Evolutionary conservation across 2,797 vertebrate species (phyloP), one percentile per base, ranked within the genome.

Genomic region (Gallinago nigripennis): DNA sequence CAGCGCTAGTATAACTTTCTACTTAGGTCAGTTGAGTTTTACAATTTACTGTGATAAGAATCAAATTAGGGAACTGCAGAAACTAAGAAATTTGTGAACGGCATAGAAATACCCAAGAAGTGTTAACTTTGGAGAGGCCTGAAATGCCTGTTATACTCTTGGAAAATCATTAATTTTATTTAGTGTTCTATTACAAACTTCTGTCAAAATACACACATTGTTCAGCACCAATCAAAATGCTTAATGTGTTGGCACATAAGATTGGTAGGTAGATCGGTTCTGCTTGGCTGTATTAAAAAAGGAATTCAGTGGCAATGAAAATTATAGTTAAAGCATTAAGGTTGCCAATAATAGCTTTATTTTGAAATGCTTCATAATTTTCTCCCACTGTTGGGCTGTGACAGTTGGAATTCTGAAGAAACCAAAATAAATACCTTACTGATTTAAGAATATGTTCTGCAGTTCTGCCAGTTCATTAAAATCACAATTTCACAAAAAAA

Each of bases 121-220:
- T 15, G 4, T 80, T 82, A 80, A 82, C 39, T 85, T 58, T 37
- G 35, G 48, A 93, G 43, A 53, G 31, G 24, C 63, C 66, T 66
- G 68, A 82, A 35, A 46, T 33, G 57, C 27, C 21, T 80, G 51
- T 45, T 72, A 63, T 4, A 72, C 21, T 71, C 77, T 54, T 46
- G n/a, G 76, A 82, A 94, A 83, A 92, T 31, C 7, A 61, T 76
- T 89, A 82, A 28, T 88, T 84, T 89, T 87, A 78, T 82, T 91
- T 68, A 87, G 39, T 33, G 16, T 64, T 71, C 68, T 35, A 30
- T 88, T 82, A 65, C 30, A 90, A 83, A 75, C 63, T 60, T 90
- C 76, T 82, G 65, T 77, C 80, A 90, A 88, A 92, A 94, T 30
- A 82, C 58, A 58, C 39, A 76, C 39, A 45, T n/a, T 80, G 19